A percentile compares a stretch with the other conserved stretches of the same genome.
These are phyloP conservation scores for Beris morrisii DNA, from an alignment of 2,888 invertebrate species.

Conservation along the genomic window DNA sequence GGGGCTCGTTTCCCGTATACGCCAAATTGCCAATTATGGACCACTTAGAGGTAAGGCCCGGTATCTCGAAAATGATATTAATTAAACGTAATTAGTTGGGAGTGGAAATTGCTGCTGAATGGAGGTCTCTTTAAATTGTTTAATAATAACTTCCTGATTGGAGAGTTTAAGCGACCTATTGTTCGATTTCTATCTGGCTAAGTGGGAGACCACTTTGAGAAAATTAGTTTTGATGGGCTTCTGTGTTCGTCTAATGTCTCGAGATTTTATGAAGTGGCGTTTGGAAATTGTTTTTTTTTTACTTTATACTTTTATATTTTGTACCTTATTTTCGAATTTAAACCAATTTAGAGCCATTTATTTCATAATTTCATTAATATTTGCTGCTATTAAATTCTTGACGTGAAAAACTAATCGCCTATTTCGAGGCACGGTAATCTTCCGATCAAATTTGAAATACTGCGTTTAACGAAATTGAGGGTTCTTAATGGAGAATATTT, in stretches of 20 bases:
- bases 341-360: too few species aligned
- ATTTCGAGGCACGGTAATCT: too few species aligned
- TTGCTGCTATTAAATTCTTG: too few species aligned
- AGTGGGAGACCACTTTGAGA: slow-evolving; percentile 21
- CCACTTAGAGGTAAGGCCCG: slow-evolving; percentile 20
- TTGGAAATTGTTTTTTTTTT: too few species aligned
- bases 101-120: slow-evolving; percentile 31
- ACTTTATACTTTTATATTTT: too few species aligned
- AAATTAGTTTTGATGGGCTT: slow-evolving; percentile 23
- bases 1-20: slow-evolving; percentile 7
- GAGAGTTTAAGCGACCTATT: slow-evolving; percentile 26
- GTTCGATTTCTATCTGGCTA: slow-evolving; percentile 27
- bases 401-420: too few species aligned
- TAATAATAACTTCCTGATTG: slow-evolving; percentile 32
- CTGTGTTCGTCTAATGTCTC: slow-evolving; percentile 4
- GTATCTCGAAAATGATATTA: slow-evolving; percentile 15
- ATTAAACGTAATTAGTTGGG: slow-evolving; percentile 30
- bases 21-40: slow-evolving; percentile 28
- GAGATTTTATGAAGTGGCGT: too few species aligned
- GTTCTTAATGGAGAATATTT: too few species aligned
- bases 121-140: slow-evolving; percentile 24
- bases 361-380: too few species aligned
- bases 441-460: too few species aligned
- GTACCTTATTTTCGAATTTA: too few species aligned
- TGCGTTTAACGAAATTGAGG: too few species aligned